Evolutionary conservation across 1,140 invertebrate species (phyloP), one percentile per base, ranked within the genome.

Genomic region (Caenorhabditis brenneri): DNA sequence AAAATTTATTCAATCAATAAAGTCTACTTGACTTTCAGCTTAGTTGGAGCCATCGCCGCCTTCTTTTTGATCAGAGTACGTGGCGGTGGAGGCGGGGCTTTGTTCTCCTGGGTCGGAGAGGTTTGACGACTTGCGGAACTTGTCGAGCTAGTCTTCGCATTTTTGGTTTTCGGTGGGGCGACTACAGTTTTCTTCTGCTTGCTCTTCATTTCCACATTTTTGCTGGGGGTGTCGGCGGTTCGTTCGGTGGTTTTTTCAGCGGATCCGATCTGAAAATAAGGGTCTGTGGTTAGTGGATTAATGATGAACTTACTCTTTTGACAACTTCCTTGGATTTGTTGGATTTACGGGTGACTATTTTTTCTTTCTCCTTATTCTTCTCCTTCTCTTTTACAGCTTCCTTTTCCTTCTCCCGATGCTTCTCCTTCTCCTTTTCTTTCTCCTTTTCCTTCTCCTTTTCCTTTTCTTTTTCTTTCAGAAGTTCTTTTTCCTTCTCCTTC

Each of bases 341-440:
- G 7, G 19, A n/a, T 51, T 51, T 27, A 9, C 22, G 12, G 6
- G 51, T 15, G 15, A 9, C 22, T 58, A 29, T 9, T n/a, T 65
- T 65, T 1, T 51, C 49, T 36, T 65, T 65, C 12, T 36, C 60
- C n/a, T 65, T 65, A 36, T 65, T 33, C 31, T 39, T 65, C 3
- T 15, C 5, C 19, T 65, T 65, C 31, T 65, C n/a, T n/a, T n/a
- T n/a, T n/a, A n/a, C 60, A 6, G 2, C 24, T n/a, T n/a, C 49
- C 19, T 65, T 65, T 16, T 65, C 60, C n/a, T 65, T 65, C 5
- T 65, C 55, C 55, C 16, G 27, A 9, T 9, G 19, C 19, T 65
- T 65, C 31, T 65, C 58, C n/a, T 65, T 65, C 29, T 65, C 60
- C n/a, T 65, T 65, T 6, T 65, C 60, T 36, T 65, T 65, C 6